Evolutionary conservation across 30 jellyfish, hydroid and myxozoan species (phyloP).

Genomic region (Aurelia aurita): DNA sequence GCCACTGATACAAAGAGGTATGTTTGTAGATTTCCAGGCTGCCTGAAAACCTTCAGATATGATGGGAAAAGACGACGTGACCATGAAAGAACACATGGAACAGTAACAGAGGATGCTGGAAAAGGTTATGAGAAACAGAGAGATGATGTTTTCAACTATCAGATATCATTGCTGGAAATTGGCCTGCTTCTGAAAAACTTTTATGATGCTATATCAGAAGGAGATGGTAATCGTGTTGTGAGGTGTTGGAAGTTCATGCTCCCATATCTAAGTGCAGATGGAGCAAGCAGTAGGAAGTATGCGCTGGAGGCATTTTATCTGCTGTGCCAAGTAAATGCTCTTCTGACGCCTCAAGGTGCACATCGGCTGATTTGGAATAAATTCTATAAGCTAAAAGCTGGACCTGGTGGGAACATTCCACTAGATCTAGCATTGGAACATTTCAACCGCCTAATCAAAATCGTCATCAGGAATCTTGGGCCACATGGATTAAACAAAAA

Average conservation of each 20-base stretch:
- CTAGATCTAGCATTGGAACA: too few relatives aligned
- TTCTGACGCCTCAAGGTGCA: not conserved
- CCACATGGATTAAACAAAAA: not conserved
- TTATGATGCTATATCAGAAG: too few relatives aligned
- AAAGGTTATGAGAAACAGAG: not conserved
- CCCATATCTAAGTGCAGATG: too few relatives aligned
- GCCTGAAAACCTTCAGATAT: too few relatives aligned
- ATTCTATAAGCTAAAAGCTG: not conserved
- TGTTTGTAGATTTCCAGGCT: slow-evolving; percentile 29
- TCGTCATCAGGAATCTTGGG: slow-evolving; percentile 4
- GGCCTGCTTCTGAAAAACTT: too few relatives aligned
- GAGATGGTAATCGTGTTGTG: too few relatives aligned
- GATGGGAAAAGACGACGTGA: slow-evolving; percentile 28
- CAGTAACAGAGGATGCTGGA: not conserved
- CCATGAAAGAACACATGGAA: slow-evolving; percentile 27
- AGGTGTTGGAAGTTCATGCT: too few relatives aligned
- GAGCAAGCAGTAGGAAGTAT: too few relatives aligned
- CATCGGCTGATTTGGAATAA: too few relatives aligned
- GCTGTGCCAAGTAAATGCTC: slow-evolving; percentile 9
- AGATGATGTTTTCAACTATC: slow-evolving; percentile 9
- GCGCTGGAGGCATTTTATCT: slow-evolving; percentile 18
- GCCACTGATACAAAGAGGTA: slow-evolving; percentile 5
- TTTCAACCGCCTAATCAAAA: too few relatives aligned
- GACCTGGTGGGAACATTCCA: too few relatives aligned
- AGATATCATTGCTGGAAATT: too few relatives aligned